Conservation (phyloP, 2,797 vertebrate species). For the Diplodus puntazzo region DNA sequence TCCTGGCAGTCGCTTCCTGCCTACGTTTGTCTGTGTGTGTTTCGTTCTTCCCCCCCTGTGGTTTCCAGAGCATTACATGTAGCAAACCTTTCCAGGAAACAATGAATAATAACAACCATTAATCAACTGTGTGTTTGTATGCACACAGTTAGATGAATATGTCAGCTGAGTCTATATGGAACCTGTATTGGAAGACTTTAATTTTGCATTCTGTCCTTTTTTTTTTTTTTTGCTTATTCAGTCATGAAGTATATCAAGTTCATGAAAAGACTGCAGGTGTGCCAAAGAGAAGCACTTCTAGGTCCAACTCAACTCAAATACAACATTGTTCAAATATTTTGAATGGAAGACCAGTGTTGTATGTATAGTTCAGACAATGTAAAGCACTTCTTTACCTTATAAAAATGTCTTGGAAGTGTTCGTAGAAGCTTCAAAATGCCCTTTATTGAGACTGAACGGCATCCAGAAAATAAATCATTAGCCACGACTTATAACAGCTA, state of each 20-base stretch:
- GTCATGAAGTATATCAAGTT: neutral
- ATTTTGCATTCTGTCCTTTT: slow-evolving; percentile 16
- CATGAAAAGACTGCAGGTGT: neutral
- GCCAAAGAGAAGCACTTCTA: neutral
- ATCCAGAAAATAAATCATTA: slow-evolving; percentile 2
- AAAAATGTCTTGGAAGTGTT: slow-evolving; percentile 7
- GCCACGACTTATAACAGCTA: slow-evolving; percentile 16
- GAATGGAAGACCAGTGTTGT: slow-evolving; percentile 57
- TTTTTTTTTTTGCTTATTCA: slow-evolving; percentile 36
- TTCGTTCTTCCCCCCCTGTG: slow-evolving; percentile 9
- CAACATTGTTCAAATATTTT: slow-evolving; percentile 9
- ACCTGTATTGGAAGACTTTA: slow-evolving; percentile 50
- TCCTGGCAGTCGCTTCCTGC: slow-evolving; percentile 38
- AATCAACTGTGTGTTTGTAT: slow-evolving; percentile 44
- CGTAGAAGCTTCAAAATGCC: slow-evolving; percentile 9
- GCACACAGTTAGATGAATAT: slow-evolving; percentile 1
- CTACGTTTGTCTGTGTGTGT: slow-evolving; percentile 17
- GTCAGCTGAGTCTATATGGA: slow-evolving; percentile 7
- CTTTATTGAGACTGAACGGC: neutral
- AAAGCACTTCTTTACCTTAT: neutral
- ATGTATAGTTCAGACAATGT: neutral
- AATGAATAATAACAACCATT: slow-evolving; percentile 60
- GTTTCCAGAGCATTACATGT: slow-evolving; percentile 7
- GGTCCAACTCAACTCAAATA: slow-evolving; percentile 6
- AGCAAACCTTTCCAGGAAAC: slow-evolving; percentile 35